Evolutionary conservation across 2,113 vertebrate species (phyloP).

Genomic region (Otocyon megalotis): DNA sequence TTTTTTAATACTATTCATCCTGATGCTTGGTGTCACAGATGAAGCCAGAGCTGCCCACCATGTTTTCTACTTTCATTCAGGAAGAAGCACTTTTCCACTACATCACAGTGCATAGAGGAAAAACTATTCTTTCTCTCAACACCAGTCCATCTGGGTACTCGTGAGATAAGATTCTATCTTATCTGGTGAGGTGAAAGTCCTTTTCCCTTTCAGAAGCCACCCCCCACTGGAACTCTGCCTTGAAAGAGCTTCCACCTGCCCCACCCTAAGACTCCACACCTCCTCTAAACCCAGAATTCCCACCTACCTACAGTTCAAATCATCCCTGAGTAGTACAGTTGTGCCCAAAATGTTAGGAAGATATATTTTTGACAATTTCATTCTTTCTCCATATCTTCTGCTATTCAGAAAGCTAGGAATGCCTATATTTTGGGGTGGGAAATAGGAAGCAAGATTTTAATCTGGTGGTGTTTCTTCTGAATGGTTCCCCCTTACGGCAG

Average conservation of each 20-base stretch:
- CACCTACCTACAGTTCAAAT: neutral
- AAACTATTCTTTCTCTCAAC: neutral
- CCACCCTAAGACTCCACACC: neutral
- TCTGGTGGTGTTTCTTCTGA: slow-evolving; percentile 36
- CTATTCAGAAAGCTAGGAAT: slow-evolving; percentile 12
- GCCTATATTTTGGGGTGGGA: neutral
- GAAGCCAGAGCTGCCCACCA: slow-evolving; percentile 13
- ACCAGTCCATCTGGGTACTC: neutral
- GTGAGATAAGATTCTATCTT: neutral
- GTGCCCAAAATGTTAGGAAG: slow-evolving; percentile 11
- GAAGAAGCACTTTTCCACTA: slow-evolving; percentile 24
- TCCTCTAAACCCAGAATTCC: neutral
- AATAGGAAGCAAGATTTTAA: neutral
- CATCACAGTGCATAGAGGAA: neutral
- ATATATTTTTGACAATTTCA: neutral
- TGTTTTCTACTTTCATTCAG: slow-evolving; percentile 2
- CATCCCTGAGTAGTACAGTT: neutral
- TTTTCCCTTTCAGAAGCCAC: slow-evolving; percentile 13
- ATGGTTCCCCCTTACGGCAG: slow-evolving; percentile 5
- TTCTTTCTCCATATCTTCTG: neutral
- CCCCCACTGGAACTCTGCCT: neutral
- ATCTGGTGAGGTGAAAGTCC: neutral
- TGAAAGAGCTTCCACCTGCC: slow-evolving; percentile 2
- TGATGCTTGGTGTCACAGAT: neutral
- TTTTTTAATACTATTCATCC: neutral